These are phyloP conservation scores for Triplophysa tibetana DNA, from an alignment of 2,113 vertebrate genomes.

Conservation along the genomic window DNA sequence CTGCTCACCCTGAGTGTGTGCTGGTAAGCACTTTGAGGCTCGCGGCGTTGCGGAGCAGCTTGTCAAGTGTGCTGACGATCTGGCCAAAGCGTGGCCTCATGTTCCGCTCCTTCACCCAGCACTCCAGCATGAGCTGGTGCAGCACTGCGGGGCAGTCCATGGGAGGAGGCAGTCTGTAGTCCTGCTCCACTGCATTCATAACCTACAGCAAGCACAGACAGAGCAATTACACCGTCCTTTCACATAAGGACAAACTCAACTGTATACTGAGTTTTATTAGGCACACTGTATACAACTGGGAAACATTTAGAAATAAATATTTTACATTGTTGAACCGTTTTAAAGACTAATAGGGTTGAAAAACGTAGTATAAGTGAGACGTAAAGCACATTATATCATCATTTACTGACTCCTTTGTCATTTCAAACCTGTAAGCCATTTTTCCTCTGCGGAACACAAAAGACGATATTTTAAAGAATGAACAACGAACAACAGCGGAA, in stretches of 20 bases:
- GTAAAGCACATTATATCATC: background rate
- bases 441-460: too few relatives aligned
- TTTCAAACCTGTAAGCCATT: too few relatives aligned
- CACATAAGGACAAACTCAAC: background rate
- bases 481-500: too few relatives aligned
- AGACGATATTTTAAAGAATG: too few relatives aligned
- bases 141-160: slow-evolving; percentile 98
- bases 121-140: slow-evolving; percentile 98
- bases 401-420: too few relatives aligned
- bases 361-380: background rate
- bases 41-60: slow-evolving; percentile 95
- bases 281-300: background rate
- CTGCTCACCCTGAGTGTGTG: slow-evolving; percentile 89
- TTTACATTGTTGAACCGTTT: background rate
- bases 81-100: slow-evolving; percentile 95
- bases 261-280: background rate
- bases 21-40: slow-evolving; percentile 95
- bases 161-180: slow-evolving; percentile 94
- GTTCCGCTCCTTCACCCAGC: slow-evolving; percentile 98
- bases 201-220: slow-evolving; percentile 73
- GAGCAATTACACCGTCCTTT: slow-evolving; percentile 22
- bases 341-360: background rate
- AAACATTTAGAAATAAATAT: background rate
- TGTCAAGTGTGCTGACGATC: slow-evolving; percentile 96
- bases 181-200: slow-evolving; percentile 97